Evolutionary conservation across 2,888 invertebrate species (phyloP).

Genomic region (Zaprionus obscuricornis): DNA sequence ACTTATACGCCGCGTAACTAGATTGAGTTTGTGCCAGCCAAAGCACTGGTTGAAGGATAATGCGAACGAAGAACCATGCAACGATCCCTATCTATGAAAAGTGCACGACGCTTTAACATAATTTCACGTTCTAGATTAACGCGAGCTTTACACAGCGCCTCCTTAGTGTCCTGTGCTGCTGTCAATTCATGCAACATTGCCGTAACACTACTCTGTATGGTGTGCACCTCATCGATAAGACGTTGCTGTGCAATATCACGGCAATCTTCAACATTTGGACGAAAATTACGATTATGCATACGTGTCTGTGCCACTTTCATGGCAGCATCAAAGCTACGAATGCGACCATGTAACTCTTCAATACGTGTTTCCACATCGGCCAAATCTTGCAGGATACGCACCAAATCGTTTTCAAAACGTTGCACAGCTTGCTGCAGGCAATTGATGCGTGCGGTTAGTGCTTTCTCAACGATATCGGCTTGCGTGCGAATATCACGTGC

Average conservation of each 20-base stretch:
- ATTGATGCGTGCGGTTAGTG: conserved; percentile 89
- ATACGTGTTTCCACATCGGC: conserved; percentile 91
- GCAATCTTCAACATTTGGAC: conserved; percentile 93
- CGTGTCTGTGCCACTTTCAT: conserved; percentile 95
- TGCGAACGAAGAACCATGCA: conserved; percentile 86
- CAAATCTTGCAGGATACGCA: conserved; percentile 87
- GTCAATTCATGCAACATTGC: conserved; percentile 87
- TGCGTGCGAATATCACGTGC: conserved; percentile 92
- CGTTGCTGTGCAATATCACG: conserved; percentile 92
- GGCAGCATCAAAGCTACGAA: conserved; percentile 90
- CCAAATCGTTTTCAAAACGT: conserved; percentile 88
- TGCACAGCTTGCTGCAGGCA: conserved; percentile 90
- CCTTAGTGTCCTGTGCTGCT: conserved; percentile 86
- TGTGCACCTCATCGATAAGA: conserved; percentile 89
- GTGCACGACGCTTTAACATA: conserved; percentile 86
- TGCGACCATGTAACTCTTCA: conserved; percentile 87
- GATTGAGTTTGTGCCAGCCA: conserved; percentile 83
- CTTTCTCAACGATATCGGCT: conserved; percentile 91
- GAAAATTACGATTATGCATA: conserved; percentile 88
- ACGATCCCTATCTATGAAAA: conserved; percentile 87
- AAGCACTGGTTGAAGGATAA: conserved; percentile 86
- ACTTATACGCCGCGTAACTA: conserved; percentile 1
- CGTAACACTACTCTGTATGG: conserved; percentile 88
- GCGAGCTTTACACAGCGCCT: conserved; percentile 85
- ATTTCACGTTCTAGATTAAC: conserved; percentile 87